A percentile compares a stretch with the other conserved stretches of the same genome.
These are phyloP conservation scores for Pygocentrus nattereri DNA, from an alignment of 2,797 vertebrate genomes.

Conservation along the genomic window DNA sequence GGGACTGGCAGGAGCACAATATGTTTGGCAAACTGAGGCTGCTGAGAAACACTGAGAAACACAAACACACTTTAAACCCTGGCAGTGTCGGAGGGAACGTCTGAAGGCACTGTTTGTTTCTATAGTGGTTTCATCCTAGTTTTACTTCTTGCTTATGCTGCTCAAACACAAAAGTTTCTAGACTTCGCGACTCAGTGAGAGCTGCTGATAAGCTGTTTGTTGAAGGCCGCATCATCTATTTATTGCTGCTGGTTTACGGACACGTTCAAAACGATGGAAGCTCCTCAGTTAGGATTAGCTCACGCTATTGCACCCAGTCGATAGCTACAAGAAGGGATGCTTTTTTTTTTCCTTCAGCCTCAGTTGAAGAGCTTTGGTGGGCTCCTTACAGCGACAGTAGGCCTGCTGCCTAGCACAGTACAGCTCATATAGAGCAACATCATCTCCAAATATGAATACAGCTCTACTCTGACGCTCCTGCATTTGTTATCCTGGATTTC, in stretches of 20 bases:
- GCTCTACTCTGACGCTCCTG: not conserved
- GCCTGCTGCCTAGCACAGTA: not conserved
- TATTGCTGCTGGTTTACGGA: constrained; percentile 59
- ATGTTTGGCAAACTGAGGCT: constrained; percentile 69
- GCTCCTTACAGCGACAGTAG: not conserved
- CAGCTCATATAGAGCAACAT: not conserved
- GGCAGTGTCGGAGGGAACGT: constrained; percentile 60
- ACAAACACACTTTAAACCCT: constrained; percentile 31
- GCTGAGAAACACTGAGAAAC: constrained; percentile 47
- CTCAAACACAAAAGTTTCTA: constrained; percentile 71
- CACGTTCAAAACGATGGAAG: not conserved
- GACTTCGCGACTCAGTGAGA: constrained; percentile 66
- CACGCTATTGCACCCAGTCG: not conserved
- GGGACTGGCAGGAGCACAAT: constrained; percentile 82
- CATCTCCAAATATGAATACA: not conserved
- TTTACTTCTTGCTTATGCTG: constrained; percentile 74
- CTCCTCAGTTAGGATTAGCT: not conserved
- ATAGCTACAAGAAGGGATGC: not conserved
- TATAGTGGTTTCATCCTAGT: constrained; percentile 70
- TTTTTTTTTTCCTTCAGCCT: not conserved
- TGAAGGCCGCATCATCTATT: constrained; percentile 64
- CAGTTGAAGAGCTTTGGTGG: not conserved
- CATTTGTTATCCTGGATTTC: not conserved
- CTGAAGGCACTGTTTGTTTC: constrained; percentile 60
- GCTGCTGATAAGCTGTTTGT: constrained; percentile 68